A percentile compares a stretch with the other conserved stretches of the same genome.
Conservation (phyloP, 2,113 vertebrate species). For the Notechis scutatus region DNA sequence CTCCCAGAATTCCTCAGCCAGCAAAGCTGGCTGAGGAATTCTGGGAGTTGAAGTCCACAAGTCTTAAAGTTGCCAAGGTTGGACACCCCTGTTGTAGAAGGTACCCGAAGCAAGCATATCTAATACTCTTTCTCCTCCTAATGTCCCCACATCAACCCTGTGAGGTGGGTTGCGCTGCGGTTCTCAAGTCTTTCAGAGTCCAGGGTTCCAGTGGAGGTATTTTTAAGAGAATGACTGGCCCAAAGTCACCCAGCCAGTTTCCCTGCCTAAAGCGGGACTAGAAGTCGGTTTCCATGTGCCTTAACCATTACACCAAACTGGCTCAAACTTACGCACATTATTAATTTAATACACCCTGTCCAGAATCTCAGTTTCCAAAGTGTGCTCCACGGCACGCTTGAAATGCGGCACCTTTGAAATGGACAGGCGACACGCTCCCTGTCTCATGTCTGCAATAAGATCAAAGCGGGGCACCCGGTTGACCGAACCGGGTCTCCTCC, state of each 20-base stretch:
- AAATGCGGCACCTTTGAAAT: background rate
- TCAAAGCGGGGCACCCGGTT: background rate
- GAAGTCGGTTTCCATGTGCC: background rate
- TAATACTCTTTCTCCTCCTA: background rate
- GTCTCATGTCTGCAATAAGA: background rate
- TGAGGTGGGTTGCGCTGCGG: background rate
- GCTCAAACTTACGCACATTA: background rate
- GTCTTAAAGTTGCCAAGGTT: too few relatives aligned
- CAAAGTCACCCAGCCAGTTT: background rate
- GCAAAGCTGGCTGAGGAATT: too few relatives aligned
- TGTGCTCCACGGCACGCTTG: background rate
- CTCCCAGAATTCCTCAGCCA: too few relatives aligned
- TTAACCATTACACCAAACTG: background rate
- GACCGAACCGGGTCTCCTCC: background rate
- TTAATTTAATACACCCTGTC: background rate
- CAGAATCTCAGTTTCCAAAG: background rate
- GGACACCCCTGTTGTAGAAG: background rate
- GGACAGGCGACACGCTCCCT: background rate
- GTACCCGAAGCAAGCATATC: background rate
- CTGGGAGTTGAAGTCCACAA: too few relatives aligned
- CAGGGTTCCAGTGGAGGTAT: background rate
- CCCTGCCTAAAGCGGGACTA: background rate
- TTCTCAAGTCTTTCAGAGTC: too few relatives aligned
- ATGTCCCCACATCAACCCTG: background rate
- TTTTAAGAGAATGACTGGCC: background rate